phyloP scores from a whole-genome alignment of 1,140 invertebrate genomes.

The Octopus sinensis region DNA sequence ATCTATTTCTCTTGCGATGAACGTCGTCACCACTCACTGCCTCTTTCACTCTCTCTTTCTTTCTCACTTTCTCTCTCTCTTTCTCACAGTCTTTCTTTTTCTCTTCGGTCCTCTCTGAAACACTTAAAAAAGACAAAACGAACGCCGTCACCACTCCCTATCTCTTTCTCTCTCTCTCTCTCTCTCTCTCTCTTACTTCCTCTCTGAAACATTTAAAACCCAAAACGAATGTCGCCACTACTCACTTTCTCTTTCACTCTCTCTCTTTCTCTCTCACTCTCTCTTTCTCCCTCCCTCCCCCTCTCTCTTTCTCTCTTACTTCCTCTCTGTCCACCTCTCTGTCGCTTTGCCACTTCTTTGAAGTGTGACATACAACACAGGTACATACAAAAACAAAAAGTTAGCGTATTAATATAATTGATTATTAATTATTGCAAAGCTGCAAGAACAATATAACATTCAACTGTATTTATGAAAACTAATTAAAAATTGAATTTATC shows the following conservation, averaged over 20 bases:
- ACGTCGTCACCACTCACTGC: neutral
- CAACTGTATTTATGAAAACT: neutral
- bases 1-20: too few relatives aligned
- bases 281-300: neutral
- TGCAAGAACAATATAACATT: neutral
- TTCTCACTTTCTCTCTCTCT: neutral
- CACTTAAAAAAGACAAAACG: neutral
- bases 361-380: neutral
- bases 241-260: neutral
- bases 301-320: neutral
- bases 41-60: neutral
- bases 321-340: neutral
- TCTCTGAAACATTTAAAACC: too few relatives aligned
- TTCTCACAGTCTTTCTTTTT: neutral
- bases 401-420: neutral
- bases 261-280: conserved; percentile 7
- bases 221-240: too few relatives aligned
- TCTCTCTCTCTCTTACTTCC: neutral
- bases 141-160: neutral
- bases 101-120: neutral
- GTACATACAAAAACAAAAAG: neutral
- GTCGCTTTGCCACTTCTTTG: neutral
- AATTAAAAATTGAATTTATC: neutral
- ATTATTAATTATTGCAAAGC: neutral
- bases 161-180: conserved; percentile 7